These are phyloP conservation scores for Parnassius glacialis DNA, from an alignment of 2,888 invertebrate species.

Conservation along the genomic window DNA sequence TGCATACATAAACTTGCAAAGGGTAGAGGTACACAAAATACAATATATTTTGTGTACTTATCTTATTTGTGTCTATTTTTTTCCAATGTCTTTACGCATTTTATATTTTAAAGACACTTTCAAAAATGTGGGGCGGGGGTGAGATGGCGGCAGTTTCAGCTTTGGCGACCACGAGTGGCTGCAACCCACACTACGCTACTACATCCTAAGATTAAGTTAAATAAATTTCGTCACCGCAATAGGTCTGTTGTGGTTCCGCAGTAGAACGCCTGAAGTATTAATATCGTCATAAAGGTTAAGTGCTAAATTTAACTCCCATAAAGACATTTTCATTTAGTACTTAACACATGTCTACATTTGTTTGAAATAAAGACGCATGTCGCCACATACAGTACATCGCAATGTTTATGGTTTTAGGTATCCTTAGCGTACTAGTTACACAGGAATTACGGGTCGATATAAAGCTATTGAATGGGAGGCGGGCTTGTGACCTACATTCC, in stretches of 20 bases:
- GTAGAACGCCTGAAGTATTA: background rate
- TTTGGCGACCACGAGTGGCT: too few relatives aligned
- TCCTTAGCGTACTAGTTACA: slow-evolving; percentile 4
- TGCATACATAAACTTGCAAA: too few relatives aligned
- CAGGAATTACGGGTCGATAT: slow-evolving; percentile 11
- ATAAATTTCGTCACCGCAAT: slow-evolving; percentile 14
- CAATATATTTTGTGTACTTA: too few relatives aligned
- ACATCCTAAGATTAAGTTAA: slow-evolving; percentile 3
- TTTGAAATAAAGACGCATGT: background rate
- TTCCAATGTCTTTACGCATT: too few relatives aligned
- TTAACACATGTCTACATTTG: background rate
- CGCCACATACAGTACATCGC: background rate
- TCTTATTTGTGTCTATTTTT: too few relatives aligned
- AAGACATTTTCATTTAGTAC: background rate
- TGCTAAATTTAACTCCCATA: background rate
- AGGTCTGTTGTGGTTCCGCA: slow-evolving; percentile 8
- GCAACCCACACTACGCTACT: too few relatives aligned
- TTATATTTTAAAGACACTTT: too few relatives aligned
- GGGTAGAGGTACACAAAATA: too few relatives aligned
- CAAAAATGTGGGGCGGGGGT: too few relatives aligned
- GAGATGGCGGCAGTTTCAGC: too few relatives aligned
- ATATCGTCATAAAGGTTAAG: background rate
- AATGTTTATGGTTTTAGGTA: slow-evolving; percentile 7
- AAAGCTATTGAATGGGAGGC: slow-evolving; percentile 18
- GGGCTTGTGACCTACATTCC: slow-evolving; percentile 25